Evolutionary conservation across 2,888 invertebrate genomes (phyloP), one percentile per base, ranked within the genome.

Genomic region (Geotrupes spiniger): DNA sequence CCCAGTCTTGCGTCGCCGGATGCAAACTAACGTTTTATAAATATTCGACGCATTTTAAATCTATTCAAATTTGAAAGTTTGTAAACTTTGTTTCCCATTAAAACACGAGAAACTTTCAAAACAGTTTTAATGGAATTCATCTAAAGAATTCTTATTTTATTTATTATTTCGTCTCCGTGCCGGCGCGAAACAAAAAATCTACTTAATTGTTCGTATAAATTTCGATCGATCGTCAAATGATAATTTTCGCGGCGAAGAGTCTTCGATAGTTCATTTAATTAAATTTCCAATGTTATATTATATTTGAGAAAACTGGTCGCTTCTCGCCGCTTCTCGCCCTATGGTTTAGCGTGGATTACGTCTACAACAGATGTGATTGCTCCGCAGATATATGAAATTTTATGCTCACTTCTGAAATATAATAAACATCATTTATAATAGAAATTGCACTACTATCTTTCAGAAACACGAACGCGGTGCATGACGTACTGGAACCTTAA

Each of bases 81-180:
- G 12, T 29, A 29, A 29, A 29, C 10, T 29, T 29, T 12, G 29
- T 29, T n/a, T 29, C 29, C 29, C 29, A 29, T 29, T 29, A 29
- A 29, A 29, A 29, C 29, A 29, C 29, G 29, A 29, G 29, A 29
- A 12, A 29, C 10, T 29, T 29, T 29, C 10, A 11, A 29, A 29
- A 29, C 29, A 29, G 29, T 29, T 29, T 29, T 29, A 29, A 29
- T 29, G 29, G 10, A 29, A 29, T 29, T 29, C 29, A 29, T 29
- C 29, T 12, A 10, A 12, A 29, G 29, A 10, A 29, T 8, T 29
- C 11, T 26, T 26, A 8, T 26, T 29, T 29, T 8, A 10, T 29
- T 11, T 29, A 11, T 29, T 29, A 8, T 12, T 29, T 8, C 10
- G 29, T 29, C 4, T 29, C 10, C 29, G 12, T 29, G 10, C 29